Evolutionary conservation across 2,797 vertebrate species (phyloP).

Genomic region (Oreochromis mossambicus): DNA sequence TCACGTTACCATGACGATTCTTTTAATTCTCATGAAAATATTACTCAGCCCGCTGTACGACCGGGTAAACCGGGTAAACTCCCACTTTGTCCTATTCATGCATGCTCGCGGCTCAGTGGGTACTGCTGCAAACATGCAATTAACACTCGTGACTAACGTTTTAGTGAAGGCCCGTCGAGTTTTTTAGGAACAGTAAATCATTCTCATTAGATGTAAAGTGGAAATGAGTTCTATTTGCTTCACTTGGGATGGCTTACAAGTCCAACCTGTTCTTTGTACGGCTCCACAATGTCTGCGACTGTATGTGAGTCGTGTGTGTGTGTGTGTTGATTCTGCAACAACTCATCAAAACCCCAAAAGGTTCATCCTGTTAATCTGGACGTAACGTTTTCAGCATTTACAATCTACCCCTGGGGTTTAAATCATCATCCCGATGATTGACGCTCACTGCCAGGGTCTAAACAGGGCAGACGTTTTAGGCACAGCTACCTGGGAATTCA

Average conservation of each 20-base stretch:
- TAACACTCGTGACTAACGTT: neutral
- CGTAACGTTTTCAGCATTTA: neutral
- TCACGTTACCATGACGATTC: neutral
- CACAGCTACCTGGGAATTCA: neutral
- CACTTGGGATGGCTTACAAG: constrained; percentile 4
- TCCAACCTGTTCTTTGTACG: constrained; percentile 5
- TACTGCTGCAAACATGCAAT: neutral
- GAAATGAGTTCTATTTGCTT: neutral
- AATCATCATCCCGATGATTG: accelerated
- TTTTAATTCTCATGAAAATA: neutral
- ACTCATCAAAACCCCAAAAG: neutral
- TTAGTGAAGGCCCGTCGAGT: neutral
- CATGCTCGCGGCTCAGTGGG: neutral
- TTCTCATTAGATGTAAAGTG: neutral
- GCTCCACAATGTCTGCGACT: neutral
- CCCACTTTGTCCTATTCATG: neutral
- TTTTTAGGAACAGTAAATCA: neutral
- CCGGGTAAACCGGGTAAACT: neutral
- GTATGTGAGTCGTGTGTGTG: neutral
- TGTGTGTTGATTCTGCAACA: neutral
- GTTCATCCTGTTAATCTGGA: neutral
- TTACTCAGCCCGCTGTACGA: neutral
- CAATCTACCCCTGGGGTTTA: neutral
- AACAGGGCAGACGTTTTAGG: neutral
- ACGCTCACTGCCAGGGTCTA: neutral